Evolutionary conservation across 2,888 invertebrate genomes (phyloP), one percentile per base, ranked within the genome.

Genomic region (Meandrusa payeni): DNA sequence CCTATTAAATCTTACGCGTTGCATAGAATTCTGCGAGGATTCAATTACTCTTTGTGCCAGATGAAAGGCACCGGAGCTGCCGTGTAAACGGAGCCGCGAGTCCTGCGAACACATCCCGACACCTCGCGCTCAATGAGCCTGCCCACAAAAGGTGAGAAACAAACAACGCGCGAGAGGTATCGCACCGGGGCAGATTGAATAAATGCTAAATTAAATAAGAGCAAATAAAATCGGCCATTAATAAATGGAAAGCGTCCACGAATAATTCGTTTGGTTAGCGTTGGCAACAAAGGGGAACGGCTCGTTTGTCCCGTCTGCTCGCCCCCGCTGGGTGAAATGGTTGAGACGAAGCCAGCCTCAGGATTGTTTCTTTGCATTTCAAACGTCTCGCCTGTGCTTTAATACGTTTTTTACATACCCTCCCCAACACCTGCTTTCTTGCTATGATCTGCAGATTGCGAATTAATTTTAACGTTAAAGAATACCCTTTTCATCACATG

Each of bases 131-230:
- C 85, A 86, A 85, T 85, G 86, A 81, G 82, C 80, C 67, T 77
- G 74, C 77, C 77, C 85, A 85, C 82, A 86, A 86, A 86, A 79
- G 85, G 82, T 80, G 86, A 76, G 76, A 83, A 81, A 74, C 59
- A 64, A 69, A 51, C 54, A 50, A 52, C 52, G 39, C 64, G 75
- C 69, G 70, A 71, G 75, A 70, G 73, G 69, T 72, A 77, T 79
- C 76, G 69, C 69, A 72, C 76, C 69, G 57, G 71, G 73, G 77
- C 74, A 82, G 82, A 87, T 87, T 88, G 80, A 86, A 87, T 87
- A 87, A 88, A 85, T 83, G 79, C 79, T 76, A 86, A 88, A 88
- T 88, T 88, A 82, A 87, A 88, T 85, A 77, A 83, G 69, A 83
- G 80, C 85, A 85, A 88, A 88, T 86, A 87, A 86, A 87, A 81